Base-by-base conservation (phyloP, 1,140 invertebrate genomes). In the Delia radicum region DNA sequence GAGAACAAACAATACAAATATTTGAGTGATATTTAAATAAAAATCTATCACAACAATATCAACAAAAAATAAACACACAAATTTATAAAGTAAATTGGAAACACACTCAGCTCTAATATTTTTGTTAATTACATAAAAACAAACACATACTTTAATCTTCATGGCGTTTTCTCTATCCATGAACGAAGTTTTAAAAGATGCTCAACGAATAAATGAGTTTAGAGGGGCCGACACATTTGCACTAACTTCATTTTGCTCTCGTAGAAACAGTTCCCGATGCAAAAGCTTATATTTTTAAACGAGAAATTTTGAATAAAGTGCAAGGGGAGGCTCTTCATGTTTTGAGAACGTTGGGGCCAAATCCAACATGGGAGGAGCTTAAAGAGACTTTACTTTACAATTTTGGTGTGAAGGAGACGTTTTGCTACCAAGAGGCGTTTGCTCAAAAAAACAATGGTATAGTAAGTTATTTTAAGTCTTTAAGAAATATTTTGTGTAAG, bases 221-320 rank as follows among this genome's bases (percentile, higher is more conserved):
- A 78, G 42, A 79, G 72, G 77, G 75, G 72, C 74, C 37, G 61
- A 78, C 29, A 28, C 74, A 75, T 74, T 74, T 29, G 75, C 74
- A 74, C 72, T 75, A 46, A 74, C 74, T 73, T 78, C 63, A 77
- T 77, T 78, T 74, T 61, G 75, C 48, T 48, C 31, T 74, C 37
- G 73, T 73, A 28, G 27, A 37, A 61, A 31, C 13, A 21, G n/a
- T 67, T 42, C 21, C 31, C 15, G 21, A 31, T 42, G 55, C 46
- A 31, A 67, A 31, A 74, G 28, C 18, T 26, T 76, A 76, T 24
- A 46, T 74, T 8, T 69, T 67, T 62, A 24, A 31, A 63, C 48
- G 76, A 55, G 69, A 72, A 42, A 71, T 78, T n/a, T 62, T 78
- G 21, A 76, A 78, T 62, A 78, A 78, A 65, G 73, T 78, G 33